Conservation (phyloP, 2,113 vertebrate species). For the Corythornis madagascariensis region DNA sequence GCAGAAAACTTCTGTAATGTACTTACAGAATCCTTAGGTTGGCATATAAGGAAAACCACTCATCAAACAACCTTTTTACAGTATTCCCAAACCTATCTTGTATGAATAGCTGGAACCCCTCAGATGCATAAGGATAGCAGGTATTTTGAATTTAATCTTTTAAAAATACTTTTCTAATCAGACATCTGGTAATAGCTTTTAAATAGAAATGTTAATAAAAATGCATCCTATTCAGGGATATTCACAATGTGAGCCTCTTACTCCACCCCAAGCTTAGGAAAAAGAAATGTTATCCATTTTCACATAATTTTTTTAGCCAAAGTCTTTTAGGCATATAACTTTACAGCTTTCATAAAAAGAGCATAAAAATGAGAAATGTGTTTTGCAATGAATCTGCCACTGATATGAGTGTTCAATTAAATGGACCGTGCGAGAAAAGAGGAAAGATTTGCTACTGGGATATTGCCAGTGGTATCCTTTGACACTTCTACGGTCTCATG, state of each 20-base stretch:
- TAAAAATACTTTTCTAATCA: background rate
- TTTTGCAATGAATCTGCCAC: constrained; percentile 68
- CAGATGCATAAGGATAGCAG: background rate
- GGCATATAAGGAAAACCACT: background rate
- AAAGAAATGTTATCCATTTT: constrained; percentile 64
- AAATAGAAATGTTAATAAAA: constrained; percentile 65
- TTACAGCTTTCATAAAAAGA: constrained; percentile 55
- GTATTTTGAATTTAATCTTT: constrained; percentile 12
- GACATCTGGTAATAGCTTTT: constrained; percentile 37
- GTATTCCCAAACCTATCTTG: background rate
- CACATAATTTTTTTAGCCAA: constrained; percentile 47
- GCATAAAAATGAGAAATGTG: constrained; percentile 68
- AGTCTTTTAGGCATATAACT: constrained; percentile 61
- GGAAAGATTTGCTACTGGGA: constrained; percentile 61
- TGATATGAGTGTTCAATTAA: constrained; percentile 61
- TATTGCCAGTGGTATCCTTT: constrained; percentile 58
- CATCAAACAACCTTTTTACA: background rate
- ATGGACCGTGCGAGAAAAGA: constrained; percentile 51
- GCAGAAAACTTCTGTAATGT: background rate
- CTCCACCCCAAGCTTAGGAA: constrained; percentile 23
- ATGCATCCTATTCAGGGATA: background rate
- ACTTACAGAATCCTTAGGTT: background rate
- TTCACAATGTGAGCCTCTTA: constrained; percentile 8
- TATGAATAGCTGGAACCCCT: background rate
- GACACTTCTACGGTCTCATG: constrained; percentile 53